Percentiles rank a stretch among this genome's conserved stretches.
These are phyloP conservation scores for Pocota personata DNA, from an alignment of 2,888 invertebrate genomes.

Conservation along the genomic window DNA sequence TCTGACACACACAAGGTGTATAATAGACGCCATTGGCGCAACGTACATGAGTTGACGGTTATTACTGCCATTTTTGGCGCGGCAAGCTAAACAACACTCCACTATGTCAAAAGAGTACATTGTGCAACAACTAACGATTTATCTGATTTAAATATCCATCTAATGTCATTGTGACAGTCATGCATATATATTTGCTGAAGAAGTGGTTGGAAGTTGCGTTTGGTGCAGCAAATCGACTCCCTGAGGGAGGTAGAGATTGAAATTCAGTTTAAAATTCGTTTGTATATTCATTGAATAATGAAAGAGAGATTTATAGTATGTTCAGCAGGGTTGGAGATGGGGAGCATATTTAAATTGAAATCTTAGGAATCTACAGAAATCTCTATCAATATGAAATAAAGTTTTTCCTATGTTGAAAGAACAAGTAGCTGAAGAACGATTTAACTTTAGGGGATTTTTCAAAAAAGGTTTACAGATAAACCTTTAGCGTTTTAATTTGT, in stretches of 20 bases:
- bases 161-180: conserved; percentile 12
- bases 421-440: no score
- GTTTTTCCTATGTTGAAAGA: no score
- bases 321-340: no score
- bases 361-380: no score
- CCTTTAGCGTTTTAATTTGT: no score
- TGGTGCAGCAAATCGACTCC: neutral
- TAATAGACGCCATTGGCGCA: neutral
- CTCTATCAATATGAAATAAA: no score
- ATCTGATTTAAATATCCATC: conserved; percentile 21
- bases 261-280: neutral
- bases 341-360: no score
- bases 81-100: neutral
- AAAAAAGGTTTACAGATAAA: no score
- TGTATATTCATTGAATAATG: neutral
- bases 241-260: neutral
- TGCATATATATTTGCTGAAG: neutral
- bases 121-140: conserved; percentile 16
- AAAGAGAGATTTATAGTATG: neutral
- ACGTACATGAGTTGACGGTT: conserved; percentile 4
- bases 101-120: neutral
- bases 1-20: neutral
- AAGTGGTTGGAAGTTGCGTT: neutral
- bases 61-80: conserved; percentile 12
- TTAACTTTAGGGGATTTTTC: no score